Evolutionary conservation across 2,797 vertebrate species (phyloP).

Genomic region (Pelodytes ibericus): DNA sequence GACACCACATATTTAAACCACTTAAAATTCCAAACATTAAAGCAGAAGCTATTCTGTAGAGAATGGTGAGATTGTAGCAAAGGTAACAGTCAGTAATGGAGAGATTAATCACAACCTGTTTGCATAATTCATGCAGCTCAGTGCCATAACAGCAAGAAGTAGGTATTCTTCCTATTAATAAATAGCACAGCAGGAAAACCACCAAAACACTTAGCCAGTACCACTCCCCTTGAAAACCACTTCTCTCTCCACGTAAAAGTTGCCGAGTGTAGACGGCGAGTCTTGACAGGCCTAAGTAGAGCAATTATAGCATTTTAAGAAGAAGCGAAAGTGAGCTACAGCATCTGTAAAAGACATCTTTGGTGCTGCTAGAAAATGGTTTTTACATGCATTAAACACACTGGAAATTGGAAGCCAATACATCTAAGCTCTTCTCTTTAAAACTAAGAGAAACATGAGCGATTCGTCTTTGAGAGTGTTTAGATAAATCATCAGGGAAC

Average conservation of each 20-base stretch:
- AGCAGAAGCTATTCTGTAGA: conserved; percentile 11
- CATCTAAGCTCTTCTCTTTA: too few relatives aligned
- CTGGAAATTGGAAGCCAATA: too few relatives aligned
- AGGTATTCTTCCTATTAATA: conserved; percentile 19
- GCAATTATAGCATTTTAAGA: conserved; percentile 11
- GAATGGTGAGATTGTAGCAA: background rate
- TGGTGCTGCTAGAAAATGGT: too few relatives aligned
- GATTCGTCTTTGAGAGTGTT: too few relatives aligned
- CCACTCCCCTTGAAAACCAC: conserved; percentile 19
- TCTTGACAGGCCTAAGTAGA: conserved; percentile 19
- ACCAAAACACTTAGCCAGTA: conserved; percentile 30
- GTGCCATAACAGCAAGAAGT: conserved; percentile 33
- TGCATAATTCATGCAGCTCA: conserved; percentile 23
- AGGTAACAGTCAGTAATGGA: background rate
- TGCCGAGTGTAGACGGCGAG: background rate
- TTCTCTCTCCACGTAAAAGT: conserved; percentile 18
- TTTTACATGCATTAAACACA: too few relatives aligned
- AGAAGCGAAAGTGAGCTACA: background rate
- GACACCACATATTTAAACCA: background rate
- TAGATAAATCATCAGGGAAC: too few relatives aligned
- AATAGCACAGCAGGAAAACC: conserved; percentile 20
- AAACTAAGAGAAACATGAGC: too few relatives aligned
- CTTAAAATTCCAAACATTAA: background rate
- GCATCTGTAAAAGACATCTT: too few relatives aligned
- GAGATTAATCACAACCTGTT: conserved; percentile 6